Percentiles rank a stretch among this genome's conserved stretches.
phyloP scores from a whole-genome alignment of 2,888 invertebrate genomes.

The Diaphora mendica region DNA sequence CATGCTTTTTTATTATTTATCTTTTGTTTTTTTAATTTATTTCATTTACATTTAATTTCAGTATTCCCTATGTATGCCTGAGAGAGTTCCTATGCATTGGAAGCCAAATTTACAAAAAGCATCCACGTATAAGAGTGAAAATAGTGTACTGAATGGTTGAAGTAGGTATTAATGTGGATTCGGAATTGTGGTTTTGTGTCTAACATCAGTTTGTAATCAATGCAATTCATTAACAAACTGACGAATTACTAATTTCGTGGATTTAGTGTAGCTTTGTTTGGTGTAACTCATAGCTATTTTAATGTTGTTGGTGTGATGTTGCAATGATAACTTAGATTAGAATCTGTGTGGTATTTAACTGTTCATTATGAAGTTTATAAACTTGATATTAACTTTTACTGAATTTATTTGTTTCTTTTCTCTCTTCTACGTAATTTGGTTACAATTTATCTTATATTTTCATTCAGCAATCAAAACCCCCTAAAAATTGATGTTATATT shows the following conservation, averaged over 20 bases:
- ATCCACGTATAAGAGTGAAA: slow-evolving; percentile 86
- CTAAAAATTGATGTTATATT: background rate
- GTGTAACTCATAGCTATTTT: slow-evolving; percentile 82
- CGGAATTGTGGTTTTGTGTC: slow-evolving; percentile 58
- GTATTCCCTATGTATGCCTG: slow-evolving; percentile 86
- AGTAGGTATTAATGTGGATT: slow-evolving; percentile 77
- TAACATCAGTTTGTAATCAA: slow-evolving; percentile 62
- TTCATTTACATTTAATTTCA: slow-evolving; percentile 78
- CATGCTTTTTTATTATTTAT: slow-evolving; percentile 38
- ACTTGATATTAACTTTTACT: slow-evolving; percentile 64
- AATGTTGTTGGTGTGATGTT: slow-evolving; percentile 85
- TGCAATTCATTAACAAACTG: slow-evolving; percentile 59
- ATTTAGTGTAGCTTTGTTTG: slow-evolving; percentile 81
- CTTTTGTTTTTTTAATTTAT: slow-evolving; percentile 60
- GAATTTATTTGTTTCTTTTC: slow-evolving; percentile 37
- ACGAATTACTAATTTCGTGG: slow-evolving; percentile 65
- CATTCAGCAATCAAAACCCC: slow-evolving; percentile 21
- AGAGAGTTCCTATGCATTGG: slow-evolving; percentile 86
- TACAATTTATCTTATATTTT: slow-evolving; percentile 33
- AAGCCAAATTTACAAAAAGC: slow-evolving; percentile 86
- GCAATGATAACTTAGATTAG: slow-evolving; percentile 80
- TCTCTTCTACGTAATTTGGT: slow-evolving; percentile 35
- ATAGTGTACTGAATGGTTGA: slow-evolving; percentile 87
- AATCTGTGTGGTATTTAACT: slow-evolving; percentile 75
- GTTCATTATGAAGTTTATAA: slow-evolving; percentile 37